Evolutionary conservation across 1,140 invertebrate species (phyloP), one percentile per base, ranked within the genome.

Genomic region (Listronotus bonariensis): DNA sequence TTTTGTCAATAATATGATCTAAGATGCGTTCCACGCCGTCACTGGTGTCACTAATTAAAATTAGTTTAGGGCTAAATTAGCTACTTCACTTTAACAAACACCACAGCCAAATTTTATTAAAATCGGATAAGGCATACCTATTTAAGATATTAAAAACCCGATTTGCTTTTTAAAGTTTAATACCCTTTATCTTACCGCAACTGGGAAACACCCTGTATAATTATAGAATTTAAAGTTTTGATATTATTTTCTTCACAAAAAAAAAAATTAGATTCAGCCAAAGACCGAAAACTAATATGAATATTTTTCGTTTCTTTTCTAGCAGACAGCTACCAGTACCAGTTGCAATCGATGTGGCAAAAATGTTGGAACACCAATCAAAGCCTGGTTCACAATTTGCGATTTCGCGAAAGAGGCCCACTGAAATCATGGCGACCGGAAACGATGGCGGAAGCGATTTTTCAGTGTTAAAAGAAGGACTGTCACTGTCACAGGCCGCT

Each of bases 241-340:
- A n/a, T n/a, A n/a, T n/a, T 26, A 26, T 26, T 26, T 26, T 26
- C n/a, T 26, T 26, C 20, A 26, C 20, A 26, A 26, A 1, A 40
- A 40, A 26, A 1, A 40, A 40, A 40, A 40, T 26, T 3, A 5
- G 20, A 26, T 26, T 3, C 15, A 2, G 2, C 3, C 3, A 53
- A 20, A 36, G 14, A 14, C 46, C 41, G 14, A 49, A 38, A 46
- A 46, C 56, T 59, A 56, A 46, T 60, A 53, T 59, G 17, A 40
- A 38, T 67, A 20, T 64, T 66, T 53, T 57, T 46, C 53, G 31
- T 56, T 46, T 74, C 77, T 79, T 81, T 80, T 81, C 72, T 85
- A 89, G 87, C 90, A 91, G 92, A 93, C 84, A 93, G 90, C 84
- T 95, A 95, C 84, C 92, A 95, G 80, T 94, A 94, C 79, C 93